Percentiles rank a stretch among this genome's conserved stretches.
Conservation (phyloP, 2,888 invertebrate genomes). For the Lithophane semibrunnea region DNA sequence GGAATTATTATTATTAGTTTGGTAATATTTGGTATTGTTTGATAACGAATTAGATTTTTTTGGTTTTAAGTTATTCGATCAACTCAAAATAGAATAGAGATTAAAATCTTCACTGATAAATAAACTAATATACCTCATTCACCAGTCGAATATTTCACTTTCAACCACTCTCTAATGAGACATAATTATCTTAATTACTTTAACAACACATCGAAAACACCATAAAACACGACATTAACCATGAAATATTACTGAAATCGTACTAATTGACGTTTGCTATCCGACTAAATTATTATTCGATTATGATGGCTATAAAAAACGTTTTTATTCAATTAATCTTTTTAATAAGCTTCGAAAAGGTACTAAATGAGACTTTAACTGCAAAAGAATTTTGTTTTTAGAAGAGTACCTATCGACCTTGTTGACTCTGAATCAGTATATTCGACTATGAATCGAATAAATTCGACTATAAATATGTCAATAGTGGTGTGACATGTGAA, state of each 20-base stretch:
- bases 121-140: neutral
- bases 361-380: constrained; percentile 23
- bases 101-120: neutral
- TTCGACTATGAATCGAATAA: constrained; percentile 19
- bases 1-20: constrained; percentile 9
- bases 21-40: constrained; percentile 10
- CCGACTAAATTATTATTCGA: constrained; percentile 55
- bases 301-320: constrained; percentile 47
- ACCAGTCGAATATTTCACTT: neutral
- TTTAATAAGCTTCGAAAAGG: constrained; percentile 33
- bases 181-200: constrained; percentile 38
- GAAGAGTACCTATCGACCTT: constrained; percentile 11
- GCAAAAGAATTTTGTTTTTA: constrained; percentile 47
- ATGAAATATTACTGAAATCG: constrained; percentile 47
- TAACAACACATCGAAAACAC: constrained; percentile 39
- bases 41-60: neutral
- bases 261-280: constrained; percentile 58
- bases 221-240: constrained; percentile 45
- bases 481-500: constrained; percentile 30
- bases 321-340: constrained; percentile 44
- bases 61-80: neutral
- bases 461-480: constrained; percentile 42
- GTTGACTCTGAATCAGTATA: neutral
- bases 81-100: neutral
- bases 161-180: neutral